phyloP scores from a whole-genome alignment of 2,113 vertebrate genomes.

The Willisornis vidua region DNA sequence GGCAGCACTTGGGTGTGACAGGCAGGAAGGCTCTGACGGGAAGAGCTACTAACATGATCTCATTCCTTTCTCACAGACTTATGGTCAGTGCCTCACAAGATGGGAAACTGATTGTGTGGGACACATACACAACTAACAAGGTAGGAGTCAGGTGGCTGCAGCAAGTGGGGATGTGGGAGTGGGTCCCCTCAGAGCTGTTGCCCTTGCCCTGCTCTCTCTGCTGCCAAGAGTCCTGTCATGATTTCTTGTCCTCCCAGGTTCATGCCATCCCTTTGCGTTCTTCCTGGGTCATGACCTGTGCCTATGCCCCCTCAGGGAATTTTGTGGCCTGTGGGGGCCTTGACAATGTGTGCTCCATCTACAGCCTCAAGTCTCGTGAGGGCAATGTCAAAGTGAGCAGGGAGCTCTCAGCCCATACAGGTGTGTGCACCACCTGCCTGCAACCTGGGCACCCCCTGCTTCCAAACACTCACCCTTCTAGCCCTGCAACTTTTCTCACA shows the following conservation, averaged over 20 bases:
- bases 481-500: neutral
- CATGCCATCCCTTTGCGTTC: constrained; percentile 96
- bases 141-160: constrained; percentile 52
- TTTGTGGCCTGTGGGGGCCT: constrained; percentile 95
- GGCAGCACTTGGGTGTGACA: rapidly evolving
- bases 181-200: neutral
- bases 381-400: constrained; percentile 95
- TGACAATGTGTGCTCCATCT: constrained; percentile 99
- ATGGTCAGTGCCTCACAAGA: constrained; percentile 97
- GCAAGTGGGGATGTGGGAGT: rapidly evolving
- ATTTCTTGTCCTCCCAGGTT: constrained; percentile 76
- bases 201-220: neutral
- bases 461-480: neutral
- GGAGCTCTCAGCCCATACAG: constrained; percentile 92
- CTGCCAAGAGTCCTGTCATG: rapidly evolving
- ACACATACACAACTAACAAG: constrained; percentile 96
- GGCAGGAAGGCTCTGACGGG: neutral
- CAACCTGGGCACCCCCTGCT: neutral
- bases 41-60: neutral
- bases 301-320: constrained; percentile 96
- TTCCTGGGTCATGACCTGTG: constrained; percentile 99
- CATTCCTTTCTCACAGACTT: constrained; percentile 75
- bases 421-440: constrained; percentile 60
- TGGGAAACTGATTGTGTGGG: constrained; percentile 97
- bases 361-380: constrained; percentile 94